Conservation (phyloP, 2,888 invertebrate genomes). For the Scaptomyza polygonia region DNA sequence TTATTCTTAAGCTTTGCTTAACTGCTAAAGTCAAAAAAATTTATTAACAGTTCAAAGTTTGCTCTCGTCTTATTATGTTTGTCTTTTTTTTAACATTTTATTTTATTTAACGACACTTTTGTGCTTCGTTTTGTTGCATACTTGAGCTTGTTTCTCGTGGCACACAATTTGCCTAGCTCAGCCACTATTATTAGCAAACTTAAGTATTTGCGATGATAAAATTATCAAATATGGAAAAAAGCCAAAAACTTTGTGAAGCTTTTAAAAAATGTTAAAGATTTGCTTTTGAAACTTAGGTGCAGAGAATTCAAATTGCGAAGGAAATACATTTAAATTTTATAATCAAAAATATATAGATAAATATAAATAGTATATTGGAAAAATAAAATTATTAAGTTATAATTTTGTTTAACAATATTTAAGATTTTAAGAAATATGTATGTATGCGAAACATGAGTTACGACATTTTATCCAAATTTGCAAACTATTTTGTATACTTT, state of each 20-base stretch:
- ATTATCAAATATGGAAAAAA: constrained; percentile 43
- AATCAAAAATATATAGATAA: no score
- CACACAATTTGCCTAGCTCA: constrained; percentile 36
- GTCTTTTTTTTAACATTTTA: constrained; percentile 30
- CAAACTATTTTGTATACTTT: no score
- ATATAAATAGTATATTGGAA: no score
- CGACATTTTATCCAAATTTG: no score
- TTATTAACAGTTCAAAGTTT: constrained; percentile 69
- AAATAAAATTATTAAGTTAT: no score
- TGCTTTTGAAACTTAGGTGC: not conserved
- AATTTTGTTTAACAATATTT: no score
- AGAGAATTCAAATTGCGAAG: not conserved
- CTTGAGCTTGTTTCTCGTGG: constrained; percentile 28
- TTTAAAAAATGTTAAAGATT: not conserved
- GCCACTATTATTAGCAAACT: constrained; percentile 38
- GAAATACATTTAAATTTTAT: not conserved
- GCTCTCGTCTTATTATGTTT: constrained; percentile 1
- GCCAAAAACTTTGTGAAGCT: constrained; percentile 10
- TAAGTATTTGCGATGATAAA: constrained; percentile 22
- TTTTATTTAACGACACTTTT: constrained; percentile 72
- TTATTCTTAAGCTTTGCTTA: constrained; percentile 14
- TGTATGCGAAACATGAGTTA: no score
- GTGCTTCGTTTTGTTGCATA: constrained; percentile 39
- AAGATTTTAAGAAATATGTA: no score
- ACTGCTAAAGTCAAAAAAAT: constrained; percentile 66